Base-by-base conservation (phyloP, 2,888 invertebrate species). In the Phalera bucephala region DNA sequence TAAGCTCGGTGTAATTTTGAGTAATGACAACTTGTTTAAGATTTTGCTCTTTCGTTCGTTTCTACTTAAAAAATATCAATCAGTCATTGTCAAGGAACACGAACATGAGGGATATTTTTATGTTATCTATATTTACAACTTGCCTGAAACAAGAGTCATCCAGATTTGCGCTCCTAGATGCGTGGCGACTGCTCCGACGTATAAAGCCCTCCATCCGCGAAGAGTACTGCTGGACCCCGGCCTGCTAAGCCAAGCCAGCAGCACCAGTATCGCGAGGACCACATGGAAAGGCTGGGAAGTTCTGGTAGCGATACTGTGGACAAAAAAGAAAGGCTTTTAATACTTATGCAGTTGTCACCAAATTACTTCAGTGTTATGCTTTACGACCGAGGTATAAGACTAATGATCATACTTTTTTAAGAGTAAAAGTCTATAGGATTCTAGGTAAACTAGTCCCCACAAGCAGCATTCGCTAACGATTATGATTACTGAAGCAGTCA, bases 91-190 rank as follows among this genome's bases (percentile, higher is more conserved):
- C n/a, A n/a, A n/a, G n/a, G n/a, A n/a, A n/a, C n/a, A n/a, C n/a
- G n/a, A n/a, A n/a, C n/a, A n/a, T n/a, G n/a, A n/a, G n/a, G n/a
- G n/a, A n/a, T n/a, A n/a, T n/a, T n/a, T n/a, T n/a, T n/a, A n/a
- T n/a, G n/a, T n/a, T n/a, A n/a, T n/a, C n/a, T n/a, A n/a, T n/a
- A n/a, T n/a, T n/a, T n/a, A n/a, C 11, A 12, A 63, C 81, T 85
- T 77, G 95, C 95, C 95, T 67, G 97, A 97, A 20, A 97, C 92
- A 68, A 97, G 95, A 7, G 97, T 96, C 95, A 97, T 97, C 97
- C 97, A 97, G 52, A 97, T 92, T 86, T 97, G 97, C 11, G 96
- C 92, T 19, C 97, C 97, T 56, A 96, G 93, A 75, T 97, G 96
- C 37, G 93, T 92, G 46, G 95, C 94, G 57, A 97, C 95, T 5